Percentiles rank a stretch among this genome's conserved stretches.
Evolutionary conservation across 2,888 invertebrate species (phyloP).

Genomic region (Sesamia inferens): DNA sequence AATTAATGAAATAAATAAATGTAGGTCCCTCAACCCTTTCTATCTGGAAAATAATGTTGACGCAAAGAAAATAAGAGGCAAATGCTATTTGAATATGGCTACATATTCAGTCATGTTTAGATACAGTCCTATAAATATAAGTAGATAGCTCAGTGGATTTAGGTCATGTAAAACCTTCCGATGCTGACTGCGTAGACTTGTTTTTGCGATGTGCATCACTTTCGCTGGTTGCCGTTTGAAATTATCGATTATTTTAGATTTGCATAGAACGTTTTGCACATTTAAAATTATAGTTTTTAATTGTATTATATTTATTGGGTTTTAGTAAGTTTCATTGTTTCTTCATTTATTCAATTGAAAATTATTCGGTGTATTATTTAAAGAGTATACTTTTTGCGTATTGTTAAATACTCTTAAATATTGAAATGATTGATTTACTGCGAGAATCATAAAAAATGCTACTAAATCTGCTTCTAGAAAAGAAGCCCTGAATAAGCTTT

Average conservation of each 20-base stretch:
- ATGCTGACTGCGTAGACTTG: slow-evolving; percentile 4
- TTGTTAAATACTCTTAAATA: background rate
- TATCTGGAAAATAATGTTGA: slow-evolving; percentile 35
- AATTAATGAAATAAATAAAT: slow-evolving; percentile 26
- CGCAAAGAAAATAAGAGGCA: slow-evolving; percentile 36
- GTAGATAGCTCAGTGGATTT: slow-evolving; percentile 32
- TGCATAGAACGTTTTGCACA: background rate
- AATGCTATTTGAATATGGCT: slow-evolving; percentile 39
- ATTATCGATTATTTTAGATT: background rate
- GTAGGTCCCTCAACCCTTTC: slow-evolving; percentile 17
- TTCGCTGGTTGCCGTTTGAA: background rate
- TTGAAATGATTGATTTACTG: background rate
- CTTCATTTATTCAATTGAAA: no score
- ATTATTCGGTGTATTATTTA: background rate
- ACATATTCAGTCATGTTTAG: slow-evolving; percentile 33
- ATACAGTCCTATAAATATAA: slow-evolving; percentile 36
- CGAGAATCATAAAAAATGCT: no score
- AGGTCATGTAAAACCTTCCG: slow-evolving; percentile 42
- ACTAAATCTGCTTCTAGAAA: background rate
- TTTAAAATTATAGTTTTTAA: background rate
- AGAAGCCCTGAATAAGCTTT: slow-evolving; percentile 1
- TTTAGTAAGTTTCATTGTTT: no score
- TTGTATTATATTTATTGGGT: background rate
- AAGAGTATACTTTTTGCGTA: background rate
- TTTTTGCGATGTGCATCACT: slow-evolving; percentile 1